Conservation (phyloP, 2,888 invertebrate genomes). For the Phalera bucephala region DNA sequence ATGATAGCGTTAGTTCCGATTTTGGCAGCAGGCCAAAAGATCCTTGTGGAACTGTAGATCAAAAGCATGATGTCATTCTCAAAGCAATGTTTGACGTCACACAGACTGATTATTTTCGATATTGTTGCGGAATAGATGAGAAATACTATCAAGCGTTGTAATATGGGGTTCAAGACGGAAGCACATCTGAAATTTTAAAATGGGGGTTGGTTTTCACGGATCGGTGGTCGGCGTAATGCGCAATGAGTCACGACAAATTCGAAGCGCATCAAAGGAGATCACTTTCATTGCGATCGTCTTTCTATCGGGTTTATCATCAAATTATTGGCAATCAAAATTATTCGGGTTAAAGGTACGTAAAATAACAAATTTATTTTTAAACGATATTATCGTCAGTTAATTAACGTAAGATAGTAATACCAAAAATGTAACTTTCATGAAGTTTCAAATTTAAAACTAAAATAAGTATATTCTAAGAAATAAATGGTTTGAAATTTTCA, state of each 20-base stretch:
- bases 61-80: no score
- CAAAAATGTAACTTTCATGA: constrained; percentile 1
- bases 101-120: no score
- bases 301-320: constrained; percentile 24
- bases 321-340: constrained; percentile 21
- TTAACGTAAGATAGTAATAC: no score
- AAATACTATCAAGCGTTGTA: background rate
- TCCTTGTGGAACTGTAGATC: no score
- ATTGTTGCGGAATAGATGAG: no score
- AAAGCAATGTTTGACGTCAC: no score
- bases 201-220: constrained; percentile 41
- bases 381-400: no score
- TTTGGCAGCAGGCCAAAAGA: no score
- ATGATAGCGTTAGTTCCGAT: no score
- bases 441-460: constrained; percentile 2
- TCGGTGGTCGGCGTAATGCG: constrained; percentile 43
- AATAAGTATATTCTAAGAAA: no score
- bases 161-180: constrained; percentile 4
- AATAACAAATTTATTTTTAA: no score
- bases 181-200: constrained; percentile 38
- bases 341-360: no score
- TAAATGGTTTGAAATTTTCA: constrained; percentile 9
- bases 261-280: constrained; percentile 47
- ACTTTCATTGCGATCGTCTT: constrained; percentile 48
- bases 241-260: constrained; percentile 48